Conservation (phyloP, 92 coral and sea anemone genomes). For the Blastomussa wellsi region DNA sequence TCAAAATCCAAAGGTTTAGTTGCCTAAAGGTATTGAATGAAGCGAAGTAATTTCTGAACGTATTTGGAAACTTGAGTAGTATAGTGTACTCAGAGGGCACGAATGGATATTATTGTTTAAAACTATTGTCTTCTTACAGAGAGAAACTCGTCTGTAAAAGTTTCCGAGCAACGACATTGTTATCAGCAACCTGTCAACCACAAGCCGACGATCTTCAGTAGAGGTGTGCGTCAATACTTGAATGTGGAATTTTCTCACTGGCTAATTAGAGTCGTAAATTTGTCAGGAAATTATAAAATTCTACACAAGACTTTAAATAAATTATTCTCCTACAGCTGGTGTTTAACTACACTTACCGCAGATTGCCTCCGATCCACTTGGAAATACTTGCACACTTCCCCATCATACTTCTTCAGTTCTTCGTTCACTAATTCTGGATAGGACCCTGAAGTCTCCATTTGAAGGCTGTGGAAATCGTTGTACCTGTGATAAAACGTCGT, state of each 20-base stretch:
- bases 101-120: too few species aligned
- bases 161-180: too few species aligned
- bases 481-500: constrained; percentile 53
- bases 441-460: constrained; percentile 78
- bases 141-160: too few species aligned
- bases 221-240: too few species aligned
- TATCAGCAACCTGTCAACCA: too few species aligned
- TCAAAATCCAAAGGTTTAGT: neutral
- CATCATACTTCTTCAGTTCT: constrained; percentile 79
- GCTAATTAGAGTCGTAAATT: too few species aligned
- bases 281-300: neutral
- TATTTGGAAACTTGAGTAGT: neutral
- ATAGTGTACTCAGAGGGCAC: too few species aligned
- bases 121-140: too few species aligned
- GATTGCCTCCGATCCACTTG: constrained; percentile 77
- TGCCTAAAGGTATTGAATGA: neutral
- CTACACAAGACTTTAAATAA: neutral
- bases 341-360: neutral
- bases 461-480: constrained; percentile 75
- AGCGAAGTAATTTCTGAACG: neutral
- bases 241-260: too few species aligned
- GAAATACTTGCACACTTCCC: constrained; percentile 88
- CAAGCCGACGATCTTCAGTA: too few species aligned
- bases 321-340: neutral
- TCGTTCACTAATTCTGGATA: constrained; percentile 89